These are phyloP conservation scores for Thamnophis elegans DNA, from an alignment of 2,797 vertebrate genomes.

Conservation along the genomic window DNA sequence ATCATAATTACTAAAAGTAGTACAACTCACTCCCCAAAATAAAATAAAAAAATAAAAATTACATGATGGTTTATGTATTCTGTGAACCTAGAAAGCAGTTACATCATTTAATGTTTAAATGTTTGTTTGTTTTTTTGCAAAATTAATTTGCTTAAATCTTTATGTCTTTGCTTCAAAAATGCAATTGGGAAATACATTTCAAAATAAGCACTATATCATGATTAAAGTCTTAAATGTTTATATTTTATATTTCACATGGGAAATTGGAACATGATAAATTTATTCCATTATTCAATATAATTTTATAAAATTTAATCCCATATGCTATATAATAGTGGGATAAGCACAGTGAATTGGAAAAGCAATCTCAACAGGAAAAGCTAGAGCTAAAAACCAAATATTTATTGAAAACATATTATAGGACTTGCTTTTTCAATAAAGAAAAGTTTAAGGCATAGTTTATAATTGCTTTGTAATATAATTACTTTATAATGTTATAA, in stretches of 20 bases:
- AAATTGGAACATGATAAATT: slow-evolving; percentile 41
- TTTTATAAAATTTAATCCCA: slow-evolving; percentile 43
- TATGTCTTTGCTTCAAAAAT: not conserved
- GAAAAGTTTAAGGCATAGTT: slow-evolving; percentile 43
- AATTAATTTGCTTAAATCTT: not conserved
- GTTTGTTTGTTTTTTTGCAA: not conserved
- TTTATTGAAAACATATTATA: slow-evolving; percentile 40
- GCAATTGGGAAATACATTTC: not conserved
- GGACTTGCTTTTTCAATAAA: slow-evolving; percentile 30
- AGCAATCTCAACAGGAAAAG: slow-evolving; percentile 54
- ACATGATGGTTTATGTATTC: not conserved
- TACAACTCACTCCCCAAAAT: too few relatives aligned
- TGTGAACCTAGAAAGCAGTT: not conserved
- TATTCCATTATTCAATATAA: slow-evolving; percentile 32
- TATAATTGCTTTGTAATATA: slow-evolving; percentile 17
- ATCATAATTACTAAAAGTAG: not conserved
- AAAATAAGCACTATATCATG: slow-evolving; percentile 40
- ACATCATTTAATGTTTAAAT: not conserved
- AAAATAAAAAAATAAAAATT: not conserved
- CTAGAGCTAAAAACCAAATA: slow-evolving; percentile 46
- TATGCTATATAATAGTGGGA: slow-evolving; percentile 40
- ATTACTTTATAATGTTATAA: not conserved
- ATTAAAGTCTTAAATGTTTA: slow-evolving; percentile 41
- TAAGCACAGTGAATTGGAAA: slow-evolving; percentile 44
- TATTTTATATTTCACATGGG: not conserved